Conservation (phyloP, 2,113 vertebrate genomes). For the Pluvialis apricaria region DNA sequence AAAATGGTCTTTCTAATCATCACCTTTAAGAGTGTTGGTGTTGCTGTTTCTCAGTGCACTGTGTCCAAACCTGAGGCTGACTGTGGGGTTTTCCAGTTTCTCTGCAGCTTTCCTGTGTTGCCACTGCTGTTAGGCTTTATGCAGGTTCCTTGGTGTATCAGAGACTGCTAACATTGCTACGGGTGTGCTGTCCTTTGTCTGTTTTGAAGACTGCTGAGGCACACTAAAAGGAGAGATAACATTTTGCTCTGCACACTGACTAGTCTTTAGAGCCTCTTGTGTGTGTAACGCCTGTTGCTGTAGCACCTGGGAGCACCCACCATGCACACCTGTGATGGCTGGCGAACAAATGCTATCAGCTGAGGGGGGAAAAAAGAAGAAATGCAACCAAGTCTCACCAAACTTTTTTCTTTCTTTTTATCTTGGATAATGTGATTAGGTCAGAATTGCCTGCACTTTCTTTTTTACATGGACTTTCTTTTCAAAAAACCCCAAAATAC, state of each 20-base stretch:
- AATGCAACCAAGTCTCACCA: not conserved
- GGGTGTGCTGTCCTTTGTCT: not conserved
- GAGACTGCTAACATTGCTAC: too few relatives aligned
- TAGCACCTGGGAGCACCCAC: not conserved
- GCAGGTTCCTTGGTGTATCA: not conserved
- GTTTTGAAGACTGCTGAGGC: not conserved
- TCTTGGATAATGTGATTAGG: not conserved
- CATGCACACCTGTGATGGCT: not conserved
- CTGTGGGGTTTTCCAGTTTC: not conserved
- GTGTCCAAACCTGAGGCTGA: not conserved
- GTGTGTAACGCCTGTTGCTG: not conserved
- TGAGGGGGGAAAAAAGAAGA: not conserved
- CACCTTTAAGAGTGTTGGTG: fast-evolving
- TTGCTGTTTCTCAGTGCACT: fast-evolving
- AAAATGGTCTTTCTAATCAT: not conserved
- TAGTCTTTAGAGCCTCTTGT: not conserved
- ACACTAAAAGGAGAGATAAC: not conserved
- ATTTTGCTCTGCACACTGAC: not conserved
- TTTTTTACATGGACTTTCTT: not conserved
- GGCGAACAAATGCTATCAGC: not conserved
- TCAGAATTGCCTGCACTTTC: not conserved
- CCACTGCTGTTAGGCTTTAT: fast-evolving
- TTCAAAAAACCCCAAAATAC: not conserved
- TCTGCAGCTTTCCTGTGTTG: not conserved
- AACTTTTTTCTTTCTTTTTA: not conserved